These are phyloP conservation scores for Drosophila dives DNA, from an alignment of 2,888 invertebrate species.

Conservation along the genomic window DNA sequence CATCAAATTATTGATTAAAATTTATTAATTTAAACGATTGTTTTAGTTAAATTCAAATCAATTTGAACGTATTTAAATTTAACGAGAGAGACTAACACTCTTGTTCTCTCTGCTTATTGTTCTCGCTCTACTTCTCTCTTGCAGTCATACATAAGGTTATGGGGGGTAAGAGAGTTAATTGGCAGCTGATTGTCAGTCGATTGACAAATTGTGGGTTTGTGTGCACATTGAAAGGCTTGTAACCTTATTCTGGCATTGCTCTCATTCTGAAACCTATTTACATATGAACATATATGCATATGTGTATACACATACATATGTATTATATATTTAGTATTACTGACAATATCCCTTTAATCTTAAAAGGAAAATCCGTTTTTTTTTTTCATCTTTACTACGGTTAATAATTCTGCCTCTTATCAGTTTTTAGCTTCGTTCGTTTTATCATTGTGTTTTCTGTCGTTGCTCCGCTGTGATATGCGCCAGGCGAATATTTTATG, in stretches of 20 bases:
- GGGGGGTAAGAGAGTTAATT: background rate
- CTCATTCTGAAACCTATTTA: background rate
- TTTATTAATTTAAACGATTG: background rate
- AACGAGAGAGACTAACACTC: background rate
- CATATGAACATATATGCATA: background rate
- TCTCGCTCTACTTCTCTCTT: background rate
- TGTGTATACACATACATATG: too few species aligned
- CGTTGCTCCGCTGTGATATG: background rate
- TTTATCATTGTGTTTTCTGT: background rate
- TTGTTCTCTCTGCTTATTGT: background rate
- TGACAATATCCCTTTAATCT: background rate
- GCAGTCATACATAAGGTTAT: background rate
- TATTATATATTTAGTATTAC: background rate
- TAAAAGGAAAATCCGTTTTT: background rate
- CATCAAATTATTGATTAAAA: too few species aligned
- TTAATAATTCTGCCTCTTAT: background rate
- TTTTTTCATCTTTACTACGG: background rate
- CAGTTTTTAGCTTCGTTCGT: background rate
- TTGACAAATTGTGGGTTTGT: background rate
- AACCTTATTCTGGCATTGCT: background rate
- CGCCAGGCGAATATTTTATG: background rate
- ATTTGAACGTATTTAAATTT: background rate
- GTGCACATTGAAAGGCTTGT: background rate
- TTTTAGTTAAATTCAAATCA: background rate
- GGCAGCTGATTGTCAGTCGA: background rate